These are phyloP conservation scores for Neodiprion pinetum DNA, from an alignment of 1,140 invertebrate species.

Conservation along the genomic window DNA sequence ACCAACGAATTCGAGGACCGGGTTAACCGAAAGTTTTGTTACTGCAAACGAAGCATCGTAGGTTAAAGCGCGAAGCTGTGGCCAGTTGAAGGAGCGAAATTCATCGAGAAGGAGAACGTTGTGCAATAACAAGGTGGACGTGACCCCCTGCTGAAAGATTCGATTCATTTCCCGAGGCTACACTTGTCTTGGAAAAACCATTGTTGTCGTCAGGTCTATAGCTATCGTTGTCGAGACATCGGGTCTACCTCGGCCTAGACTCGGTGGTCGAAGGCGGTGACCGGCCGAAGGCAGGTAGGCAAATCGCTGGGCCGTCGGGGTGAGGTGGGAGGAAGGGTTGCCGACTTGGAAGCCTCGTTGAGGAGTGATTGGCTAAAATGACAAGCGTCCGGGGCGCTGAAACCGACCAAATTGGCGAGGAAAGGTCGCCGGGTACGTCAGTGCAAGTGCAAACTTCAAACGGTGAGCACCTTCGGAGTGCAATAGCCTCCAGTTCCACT, in stretches of 20 bases:
- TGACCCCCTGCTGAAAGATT: neutral
- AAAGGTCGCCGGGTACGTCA: constrained; percentile 24
- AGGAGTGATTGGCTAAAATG: constrained; percentile 24
- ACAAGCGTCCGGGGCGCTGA: neutral
- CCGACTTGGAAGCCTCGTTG: neutral
- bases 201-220: neutral
- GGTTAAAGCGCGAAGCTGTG: too few relatives aligned
- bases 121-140: neutral
- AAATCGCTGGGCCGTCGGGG: constrained; percentile 14
- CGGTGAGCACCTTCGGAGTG: constrained; percentile 21
- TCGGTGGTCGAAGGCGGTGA: neutral
- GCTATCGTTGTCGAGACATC: neutral
- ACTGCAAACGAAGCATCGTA: too few relatives aligned
- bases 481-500: neutral
- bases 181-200: neutral
- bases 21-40: too few relatives aligned
- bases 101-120: neutral
- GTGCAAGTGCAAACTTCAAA: constrained; percentile 23
- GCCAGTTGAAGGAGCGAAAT: too few relatives aligned
- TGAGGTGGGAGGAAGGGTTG: constrained; percentile 17
- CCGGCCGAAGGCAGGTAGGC: neutral
- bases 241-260: neutral
- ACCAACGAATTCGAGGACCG: too few relatives aligned
- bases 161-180: neutral
- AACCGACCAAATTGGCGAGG: constrained; percentile 36